Evolutionary conservation across 2,888 invertebrate genomes (phyloP).

Genomic region (Ypsolopha sequella): DNA sequence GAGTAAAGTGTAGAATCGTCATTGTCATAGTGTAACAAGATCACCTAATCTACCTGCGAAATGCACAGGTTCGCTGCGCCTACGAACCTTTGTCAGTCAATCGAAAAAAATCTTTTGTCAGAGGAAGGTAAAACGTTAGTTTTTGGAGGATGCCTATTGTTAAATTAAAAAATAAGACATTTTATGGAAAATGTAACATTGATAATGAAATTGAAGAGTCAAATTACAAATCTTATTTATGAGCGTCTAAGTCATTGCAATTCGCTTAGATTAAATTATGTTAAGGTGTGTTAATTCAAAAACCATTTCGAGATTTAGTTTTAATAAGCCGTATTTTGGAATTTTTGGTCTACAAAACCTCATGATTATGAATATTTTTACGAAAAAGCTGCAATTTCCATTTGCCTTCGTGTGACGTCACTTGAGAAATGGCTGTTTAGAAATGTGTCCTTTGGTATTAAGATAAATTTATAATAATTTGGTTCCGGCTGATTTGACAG

Average conservation of each 20-base stretch:
- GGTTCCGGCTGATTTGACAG: no score
- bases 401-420: no score
- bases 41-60: constrained; percentile 55
- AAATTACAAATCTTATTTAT: not conserved
- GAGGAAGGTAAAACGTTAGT: constrained; percentile 7
- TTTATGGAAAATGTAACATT: constrained; percentile 10
- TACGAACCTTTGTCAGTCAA: constrained; percentile 2
- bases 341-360: no score
- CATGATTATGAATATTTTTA: no score
- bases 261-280: no score
- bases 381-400: no score
- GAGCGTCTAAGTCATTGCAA: not conserved
- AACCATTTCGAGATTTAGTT: no score
- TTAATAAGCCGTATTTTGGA: no score
- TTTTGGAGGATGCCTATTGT: constrained; percentile 2
- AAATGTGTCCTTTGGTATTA: no score
- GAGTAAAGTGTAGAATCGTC: constrained; percentile 36
- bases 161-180: constrained; percentile 3
- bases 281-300: no score
- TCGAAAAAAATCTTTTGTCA: not conserved
- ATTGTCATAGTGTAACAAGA: constrained; percentile 58
- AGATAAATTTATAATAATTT: no score
- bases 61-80: constrained; percentile 14
- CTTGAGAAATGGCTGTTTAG: no score
- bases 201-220: not conserved